Evolutionary conservation across 2,888 invertebrate species (phyloP).

Genomic region (Halictus quadricinctus): DNA sequence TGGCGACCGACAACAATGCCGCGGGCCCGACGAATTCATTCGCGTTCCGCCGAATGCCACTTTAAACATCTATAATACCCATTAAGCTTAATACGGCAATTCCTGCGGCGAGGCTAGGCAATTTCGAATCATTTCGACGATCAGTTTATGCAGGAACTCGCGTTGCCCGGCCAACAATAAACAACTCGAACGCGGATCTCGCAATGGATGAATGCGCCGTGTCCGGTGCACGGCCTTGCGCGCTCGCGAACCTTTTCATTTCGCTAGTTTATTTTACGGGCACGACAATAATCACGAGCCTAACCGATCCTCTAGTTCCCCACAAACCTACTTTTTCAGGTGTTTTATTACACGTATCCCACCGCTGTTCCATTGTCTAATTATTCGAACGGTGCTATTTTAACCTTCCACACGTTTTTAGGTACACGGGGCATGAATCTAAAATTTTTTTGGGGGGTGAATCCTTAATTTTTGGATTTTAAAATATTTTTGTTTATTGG

Average conservation of each 20-base stretch:
- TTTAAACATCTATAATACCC: conserved; percentile 31
- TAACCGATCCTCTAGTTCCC: background rate
- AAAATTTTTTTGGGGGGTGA: background rate
- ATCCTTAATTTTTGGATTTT: background rate
- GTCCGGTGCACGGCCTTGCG: conserved; percentile 76
- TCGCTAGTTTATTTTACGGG: conserved; percentile 56
- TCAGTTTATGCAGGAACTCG: conserved; percentile 49
- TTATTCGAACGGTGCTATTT: background rate
- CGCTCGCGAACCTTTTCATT: conserved; percentile 61
- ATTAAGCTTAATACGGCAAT: conserved; percentile 37
- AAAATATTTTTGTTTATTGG: background rate
- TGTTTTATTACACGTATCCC: background rate
- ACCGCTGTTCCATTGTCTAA: background rate
- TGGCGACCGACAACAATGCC: background rate
- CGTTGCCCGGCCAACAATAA: conserved; percentile 56
- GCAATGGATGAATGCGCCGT: conserved; percentile 70
- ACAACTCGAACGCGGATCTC: conserved; percentile 49
- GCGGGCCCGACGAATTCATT: background rate
- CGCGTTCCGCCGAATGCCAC: background rate
- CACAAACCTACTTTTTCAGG: background rate
- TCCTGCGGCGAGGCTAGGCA: conserved; percentile 33
- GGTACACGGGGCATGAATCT: background rate
- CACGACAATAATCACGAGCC: background rate
- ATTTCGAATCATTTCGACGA: conserved; percentile 50
- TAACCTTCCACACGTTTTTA: background rate